Conservation (phyloP, 1,140 invertebrate genomes). For the Polypedilum vanderplanki region DNA sequence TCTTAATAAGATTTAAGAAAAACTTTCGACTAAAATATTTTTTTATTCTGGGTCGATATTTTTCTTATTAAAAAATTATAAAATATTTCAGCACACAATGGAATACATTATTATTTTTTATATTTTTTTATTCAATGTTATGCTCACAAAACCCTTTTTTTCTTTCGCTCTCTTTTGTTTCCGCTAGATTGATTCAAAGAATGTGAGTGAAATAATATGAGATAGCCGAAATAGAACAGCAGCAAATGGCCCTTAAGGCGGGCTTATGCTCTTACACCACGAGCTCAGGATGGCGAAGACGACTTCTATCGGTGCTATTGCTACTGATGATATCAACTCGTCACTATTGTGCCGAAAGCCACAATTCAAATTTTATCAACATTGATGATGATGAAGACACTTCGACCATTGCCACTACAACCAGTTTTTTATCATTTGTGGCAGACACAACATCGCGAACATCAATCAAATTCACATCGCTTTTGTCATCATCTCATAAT, state of each 20-base stretch:
- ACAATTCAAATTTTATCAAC: conserved; percentile 9
- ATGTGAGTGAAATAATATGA: conserved; percentile 23
- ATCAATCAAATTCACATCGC: not conserved
- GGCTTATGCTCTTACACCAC: not conserved
- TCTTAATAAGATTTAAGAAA: too few species aligned
- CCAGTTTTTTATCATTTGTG: not conserved
- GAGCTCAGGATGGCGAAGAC: not conserved
- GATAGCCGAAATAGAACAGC: not conserved
- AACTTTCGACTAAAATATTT: too few species aligned
- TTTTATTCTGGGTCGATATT: not conserved
- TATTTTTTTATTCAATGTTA: not conserved
- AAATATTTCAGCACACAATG: too few species aligned
- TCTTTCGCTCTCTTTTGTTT: not conserved
- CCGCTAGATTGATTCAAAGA: not conserved
- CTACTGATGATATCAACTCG: not conserved
- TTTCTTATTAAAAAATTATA: not conserved
- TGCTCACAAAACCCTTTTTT: not conserved
- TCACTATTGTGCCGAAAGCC: not conserved
- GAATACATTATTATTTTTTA: not conserved
- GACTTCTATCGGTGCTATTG: not conserved
- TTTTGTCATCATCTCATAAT: not conserved
- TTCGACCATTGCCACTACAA: not conserved
- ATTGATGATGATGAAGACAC: conserved; percentile 24
- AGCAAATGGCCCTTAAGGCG: conserved; percentile 21
- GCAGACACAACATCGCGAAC: not conserved